A percentile compares a stretch with the other conserved stretches of the same genome.
Conservation (phyloP, 2,113 vertebrate genomes). For the Nothobranchius furzeri region DNA sequence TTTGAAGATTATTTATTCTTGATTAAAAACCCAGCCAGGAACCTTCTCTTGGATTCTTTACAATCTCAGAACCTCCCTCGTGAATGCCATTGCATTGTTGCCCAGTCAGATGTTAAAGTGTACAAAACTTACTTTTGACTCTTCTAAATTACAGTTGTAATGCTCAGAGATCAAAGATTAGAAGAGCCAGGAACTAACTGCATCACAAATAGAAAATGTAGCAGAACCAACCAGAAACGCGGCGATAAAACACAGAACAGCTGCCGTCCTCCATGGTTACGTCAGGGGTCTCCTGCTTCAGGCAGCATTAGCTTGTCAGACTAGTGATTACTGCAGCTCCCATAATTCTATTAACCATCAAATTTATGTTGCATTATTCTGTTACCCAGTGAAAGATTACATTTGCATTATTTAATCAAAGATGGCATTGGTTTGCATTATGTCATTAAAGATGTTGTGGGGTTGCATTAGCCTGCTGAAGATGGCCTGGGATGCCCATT, state of each 20-base stretch:
- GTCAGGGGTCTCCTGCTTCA: slow-evolving; percentile 42
- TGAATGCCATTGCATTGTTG: too few species aligned
- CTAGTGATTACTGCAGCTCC: slow-evolving; percentile 59
- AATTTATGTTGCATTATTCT: slow-evolving; percentile 71
- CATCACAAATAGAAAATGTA: slow-evolving; percentile 4
- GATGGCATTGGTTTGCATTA: slow-evolving; percentile 67
- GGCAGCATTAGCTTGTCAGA: slow-evolving; percentile 61
- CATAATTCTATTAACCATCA: slow-evolving; percentile 64
- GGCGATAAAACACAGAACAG: slow-evolving; percentile 10
- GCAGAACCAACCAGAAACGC: slow-evolving; percentile 34
- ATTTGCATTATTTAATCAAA: slow-evolving; percentile 76
- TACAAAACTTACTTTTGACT: slow-evolving; percentile 23
- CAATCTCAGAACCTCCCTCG: too few species aligned
- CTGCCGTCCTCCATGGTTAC: slow-evolving; percentile 46
- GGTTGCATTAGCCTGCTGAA: slow-evolving; percentile 57
- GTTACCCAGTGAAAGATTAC: slow-evolving; percentile 66
- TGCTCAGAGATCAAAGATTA: background rate
- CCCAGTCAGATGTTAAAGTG: background rate
- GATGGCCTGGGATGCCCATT: slow-evolving; percentile 53
- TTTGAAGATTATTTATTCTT: too few species aligned
- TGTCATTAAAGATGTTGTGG: slow-evolving; percentile 67
- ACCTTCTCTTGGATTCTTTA: too few species aligned
- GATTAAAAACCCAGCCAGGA: too few species aligned
- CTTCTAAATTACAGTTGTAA: slow-evolving; percentile 11
- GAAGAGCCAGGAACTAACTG: background rate